A percentile compares a stretch with the other conserved stretches of the same genome.
Conservation (phyloP, 2,888 invertebrate species). For the Ichneumoninae sp. region DNA sequence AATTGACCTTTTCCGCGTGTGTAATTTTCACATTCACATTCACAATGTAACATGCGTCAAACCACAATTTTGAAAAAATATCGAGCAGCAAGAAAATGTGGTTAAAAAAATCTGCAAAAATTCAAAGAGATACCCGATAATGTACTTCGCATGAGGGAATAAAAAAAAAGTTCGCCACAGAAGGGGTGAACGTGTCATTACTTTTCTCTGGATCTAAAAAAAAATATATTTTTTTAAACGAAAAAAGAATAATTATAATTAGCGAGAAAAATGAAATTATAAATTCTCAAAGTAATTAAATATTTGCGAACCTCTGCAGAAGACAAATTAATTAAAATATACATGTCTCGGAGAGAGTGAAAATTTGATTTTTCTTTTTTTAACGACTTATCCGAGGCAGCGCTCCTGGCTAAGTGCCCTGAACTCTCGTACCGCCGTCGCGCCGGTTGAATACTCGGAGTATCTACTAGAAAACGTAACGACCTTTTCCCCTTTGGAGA, state of each 20-base stretch:
- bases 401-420: slow-evolving; percentile 6
- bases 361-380: not conserved
- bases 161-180: not conserved
- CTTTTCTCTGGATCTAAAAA: not conserved
- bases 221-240: not conserved
- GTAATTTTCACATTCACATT: slow-evolving; percentile 7
- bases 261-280: not conserved
- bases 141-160: not conserved
- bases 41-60: not conserved
- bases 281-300: not conserved
- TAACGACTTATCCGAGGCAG: not conserved
- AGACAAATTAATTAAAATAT: not conserved
- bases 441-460: not conserved
- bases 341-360: not conserved
- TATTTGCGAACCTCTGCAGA: not conserved
- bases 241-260: not conserved
- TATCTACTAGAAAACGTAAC: slow-evolving; percentile 34
- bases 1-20: slow-evolving; percentile 1
- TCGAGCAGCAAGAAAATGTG: not conserved
- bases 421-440: slow-evolving; percentile 9
- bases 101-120: not conserved
- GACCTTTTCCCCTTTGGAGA: slow-evolving; percentile 50
- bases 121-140: not conserved
- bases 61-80: not conserved
- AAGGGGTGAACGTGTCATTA: not conserved